Evolutionary conservation across 1,140 invertebrate species (phyloP), one percentile per base, ranked within the genome.

Genomic region (Dendrolimus kikuchii): DNA sequence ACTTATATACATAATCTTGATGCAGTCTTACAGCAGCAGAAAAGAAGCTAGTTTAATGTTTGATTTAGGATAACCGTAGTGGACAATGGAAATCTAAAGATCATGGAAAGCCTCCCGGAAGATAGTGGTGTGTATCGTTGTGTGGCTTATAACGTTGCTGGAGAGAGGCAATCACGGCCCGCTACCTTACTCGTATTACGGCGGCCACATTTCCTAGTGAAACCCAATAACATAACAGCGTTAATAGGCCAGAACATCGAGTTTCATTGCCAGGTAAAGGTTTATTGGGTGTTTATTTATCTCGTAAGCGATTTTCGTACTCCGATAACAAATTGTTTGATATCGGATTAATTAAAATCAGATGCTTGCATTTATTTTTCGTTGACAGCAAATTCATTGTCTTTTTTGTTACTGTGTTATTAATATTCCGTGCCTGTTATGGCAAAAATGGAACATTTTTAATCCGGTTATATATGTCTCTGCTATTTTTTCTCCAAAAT

Each of bases 61-160:
- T 49, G 36, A 80, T 80, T 51, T 66, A 86, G 83, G 56, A 77
- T 86, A 53, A 74, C 74, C 41, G 67, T 90, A 49, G 90, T 93
- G 10, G 93, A 95, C 56, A 92, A 92, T 46, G 95, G 95, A 5
- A 95, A 94, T 79, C 87, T 98, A 49, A 92, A 95, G 88, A 95
- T 98, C 66, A 89, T 92, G 10, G 93, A 96, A 77, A 94, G 95
- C 36, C 88, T 92, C 60, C 92, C 94, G 67, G 89, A 91, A 38
- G 96, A 98, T 81, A 93, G 94, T 62, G 96, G 96, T 40, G 91
- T 92, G 54, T 98, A 97, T 83, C 91, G 94, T 65, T 98, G 96
- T 83, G 86, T 95, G 9, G 96, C 95, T 2, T 92, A 92, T 55
- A 97, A 97, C 81, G 90, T 95, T 64, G 96, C 94, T 4, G 96